These are phyloP conservation scores for Epicampocera succincta DNA, from an alignment of 2,888 invertebrate species.

Conservation along the genomic window DNA sequence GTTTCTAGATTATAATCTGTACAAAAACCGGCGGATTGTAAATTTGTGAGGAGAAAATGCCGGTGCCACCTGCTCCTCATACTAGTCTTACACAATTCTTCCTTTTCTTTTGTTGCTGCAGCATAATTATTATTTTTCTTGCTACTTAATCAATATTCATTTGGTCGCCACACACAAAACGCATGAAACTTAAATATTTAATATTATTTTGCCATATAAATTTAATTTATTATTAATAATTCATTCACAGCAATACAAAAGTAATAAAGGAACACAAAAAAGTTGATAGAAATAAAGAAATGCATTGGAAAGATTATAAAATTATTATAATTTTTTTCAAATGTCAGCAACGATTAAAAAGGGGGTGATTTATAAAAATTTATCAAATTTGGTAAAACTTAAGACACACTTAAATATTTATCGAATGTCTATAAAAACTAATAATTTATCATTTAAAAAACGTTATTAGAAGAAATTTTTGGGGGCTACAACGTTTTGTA, in stretches of 20 bases:
- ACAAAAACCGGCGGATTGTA: no score
- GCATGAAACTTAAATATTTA: slow-evolving; percentile 4
- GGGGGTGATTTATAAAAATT: slow-evolving; percentile 14
- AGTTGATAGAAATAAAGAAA: slow-evolving; percentile 37
- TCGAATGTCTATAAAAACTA: slow-evolving; percentile 30
- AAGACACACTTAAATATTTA: slow-evolving; percentile 21
- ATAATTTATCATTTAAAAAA: slow-evolving; percentile 56
- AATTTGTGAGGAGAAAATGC: no score
- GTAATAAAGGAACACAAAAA: slow-evolving; percentile 36
- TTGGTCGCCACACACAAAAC: slow-evolving; percentile 27
- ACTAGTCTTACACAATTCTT: no score
- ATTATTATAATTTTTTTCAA: slow-evolving; percentile 8
- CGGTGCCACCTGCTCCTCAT: no score
- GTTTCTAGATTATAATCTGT: no score
- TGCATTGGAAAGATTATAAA: slow-evolving; percentile 31
- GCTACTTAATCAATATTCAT: slow-evolving; percentile 40
- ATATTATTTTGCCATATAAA: slow-evolving; percentile 56
- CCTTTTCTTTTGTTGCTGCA: no score
- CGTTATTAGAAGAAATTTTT: slow-evolving; percentile 60
- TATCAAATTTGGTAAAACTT: not conserved
- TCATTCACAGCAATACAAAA: slow-evolving; percentile 54
- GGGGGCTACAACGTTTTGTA: not conserved
- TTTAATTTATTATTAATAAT: slow-evolving; percentile 68
- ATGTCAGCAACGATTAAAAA: slow-evolving; percentile 20
- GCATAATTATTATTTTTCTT: not conserved